A percentile compares a stretch with the other conserved stretches of the same genome.
These are phyloP conservation scores for Ditula angustiorana DNA, from an alignment of 2,888 invertebrate genomes.

Conservation along the genomic window DNA sequence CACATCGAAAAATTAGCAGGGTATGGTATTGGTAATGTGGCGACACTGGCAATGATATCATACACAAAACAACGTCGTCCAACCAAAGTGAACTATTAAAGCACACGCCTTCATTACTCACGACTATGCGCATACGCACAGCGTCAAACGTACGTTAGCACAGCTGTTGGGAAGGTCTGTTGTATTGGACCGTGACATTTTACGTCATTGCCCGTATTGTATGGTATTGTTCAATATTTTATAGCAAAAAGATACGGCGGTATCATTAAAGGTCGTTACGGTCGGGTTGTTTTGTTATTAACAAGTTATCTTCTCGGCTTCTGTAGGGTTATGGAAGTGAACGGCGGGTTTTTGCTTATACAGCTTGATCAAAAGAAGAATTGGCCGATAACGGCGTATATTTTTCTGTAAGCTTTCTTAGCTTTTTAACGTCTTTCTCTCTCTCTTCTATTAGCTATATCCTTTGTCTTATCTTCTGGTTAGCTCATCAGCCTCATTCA, in stretches of 20 bases:
- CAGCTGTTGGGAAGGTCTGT: slow-evolving; percentile 19
- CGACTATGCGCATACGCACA: neutral
- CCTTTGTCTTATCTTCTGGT: no score
- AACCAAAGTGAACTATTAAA: neutral
- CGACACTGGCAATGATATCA: neutral
- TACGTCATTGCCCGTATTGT: slow-evolving; percentile 3
- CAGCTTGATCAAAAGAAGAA: no score
- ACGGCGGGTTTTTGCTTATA: no score
- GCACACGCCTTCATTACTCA: neutral
- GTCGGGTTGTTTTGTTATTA: neutral
- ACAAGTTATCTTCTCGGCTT: no score
- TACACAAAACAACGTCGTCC: neutral
- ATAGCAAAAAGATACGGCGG: neutral
- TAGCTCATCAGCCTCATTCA: no score
- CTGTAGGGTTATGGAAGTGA: no score
- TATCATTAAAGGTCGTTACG: neutral
- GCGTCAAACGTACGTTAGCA: slow-evolving; percentile 24
- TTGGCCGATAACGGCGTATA: no score
- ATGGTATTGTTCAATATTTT: neutral
- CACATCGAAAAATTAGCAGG: no score
- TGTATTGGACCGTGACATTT: slow-evolving; percentile 7
- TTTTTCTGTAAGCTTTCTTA: no score
- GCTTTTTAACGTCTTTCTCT: no score
- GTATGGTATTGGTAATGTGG: no score
- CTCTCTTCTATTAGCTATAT: no score